These are phyloP conservation scores for Didymodactylos carnosus DNA, from an alignment of 2,888 invertebrate species.

Conservation along the genomic window DNA sequence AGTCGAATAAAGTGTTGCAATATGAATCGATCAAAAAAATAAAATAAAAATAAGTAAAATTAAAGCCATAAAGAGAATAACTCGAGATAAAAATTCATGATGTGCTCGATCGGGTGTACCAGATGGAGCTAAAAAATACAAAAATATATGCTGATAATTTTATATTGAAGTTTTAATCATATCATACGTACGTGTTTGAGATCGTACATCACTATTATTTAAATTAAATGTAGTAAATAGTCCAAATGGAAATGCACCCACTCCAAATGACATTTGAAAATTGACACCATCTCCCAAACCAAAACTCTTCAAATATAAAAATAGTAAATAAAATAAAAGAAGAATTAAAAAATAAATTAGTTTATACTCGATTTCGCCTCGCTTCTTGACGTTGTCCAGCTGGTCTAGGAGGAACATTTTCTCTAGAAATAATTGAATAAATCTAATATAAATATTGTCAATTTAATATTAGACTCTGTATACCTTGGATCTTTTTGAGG, in stretches of 20 bases:
- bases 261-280: slow-evolving; percentile 92
- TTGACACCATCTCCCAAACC: slow-evolving; percentile 49
- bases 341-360: background rate
- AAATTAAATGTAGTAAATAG: slow-evolving; percentile 85
- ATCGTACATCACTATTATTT: slow-evolving; percentile 57
- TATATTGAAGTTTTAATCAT: background rate
- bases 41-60: slow-evolving; percentile 13
- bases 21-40: background rate
- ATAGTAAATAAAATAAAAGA: background rate
- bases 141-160: slow-evolving; percentile 14
- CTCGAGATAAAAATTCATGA: slow-evolving; percentile 49
- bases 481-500: background rate
- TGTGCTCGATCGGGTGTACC: slow-evolving; percentile 70
- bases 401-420: slow-evolving; percentile 56
- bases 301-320: slow-evolving; percentile 40
- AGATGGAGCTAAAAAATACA: slow-evolving; percentile 44
- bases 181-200: slow-evolving; percentile 38
- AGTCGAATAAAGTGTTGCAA: too few relatives aligned
- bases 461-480: slow-evolving; percentile 27
- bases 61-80: slow-evolving; percentile 8
- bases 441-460: background rate
- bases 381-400: slow-evolving; percentile 80
- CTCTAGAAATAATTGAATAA: slow-evolving; percentile 44
- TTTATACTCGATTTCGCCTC: slow-evolving; percentile 44
- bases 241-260: slow-evolving; percentile 91